Evolutionary conservation across 1,140 invertebrate genomes (phyloP).

Genomic region (Psilanteris sp.): DNA sequence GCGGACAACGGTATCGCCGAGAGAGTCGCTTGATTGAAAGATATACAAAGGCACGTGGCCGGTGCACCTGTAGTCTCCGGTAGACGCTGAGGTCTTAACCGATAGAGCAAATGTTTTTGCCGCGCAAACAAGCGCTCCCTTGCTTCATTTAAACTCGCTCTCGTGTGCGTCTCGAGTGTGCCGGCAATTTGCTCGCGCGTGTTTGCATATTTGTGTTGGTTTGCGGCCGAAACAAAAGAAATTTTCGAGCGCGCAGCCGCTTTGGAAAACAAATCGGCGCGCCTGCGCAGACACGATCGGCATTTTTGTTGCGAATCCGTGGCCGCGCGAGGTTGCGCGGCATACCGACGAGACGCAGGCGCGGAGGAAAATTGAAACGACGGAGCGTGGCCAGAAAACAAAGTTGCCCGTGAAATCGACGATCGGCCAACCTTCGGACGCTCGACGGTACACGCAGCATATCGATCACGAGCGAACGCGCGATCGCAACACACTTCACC

Average conservation of each 20-base stretch:
- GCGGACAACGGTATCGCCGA: conserved; percentile 9
- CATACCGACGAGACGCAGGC: conserved; percentile 19
- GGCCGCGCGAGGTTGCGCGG: conserved; percentile 12
- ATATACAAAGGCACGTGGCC: conserved; percentile 63
- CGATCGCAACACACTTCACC: conserved; percentile 24
- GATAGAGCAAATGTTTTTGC: conserved; percentile 65
- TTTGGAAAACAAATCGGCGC: conserved; percentile 8
- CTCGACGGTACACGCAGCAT: conserved; percentile 21
- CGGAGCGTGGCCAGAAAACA: conserved; percentile 35
- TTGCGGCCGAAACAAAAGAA: conserved; percentile 7
- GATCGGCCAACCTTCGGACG: conserved; percentile 35
- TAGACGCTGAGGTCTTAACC: conserved; percentile 59
- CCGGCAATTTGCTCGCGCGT: conserved; percentile 41
- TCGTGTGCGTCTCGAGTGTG: conserved; percentile 53
- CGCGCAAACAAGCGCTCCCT: conserved; percentile 60
- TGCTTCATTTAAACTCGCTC: conserved; percentile 59
- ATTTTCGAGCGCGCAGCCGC: too few relatives aligned
- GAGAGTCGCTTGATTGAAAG: conserved; percentile 58
- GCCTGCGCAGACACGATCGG: neutral
- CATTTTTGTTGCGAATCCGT: neutral
- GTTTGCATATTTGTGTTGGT: conserved; percentile 38
- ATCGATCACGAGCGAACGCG: conserved; percentile 34
- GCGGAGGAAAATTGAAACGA: conserved; percentile 40
- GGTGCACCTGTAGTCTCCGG: conserved; percentile 54
- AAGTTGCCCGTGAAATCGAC: conserved; percentile 45